Conservation (phyloP, 2,113 vertebrate genomes). For the Ceratotherium simum region DNA sequence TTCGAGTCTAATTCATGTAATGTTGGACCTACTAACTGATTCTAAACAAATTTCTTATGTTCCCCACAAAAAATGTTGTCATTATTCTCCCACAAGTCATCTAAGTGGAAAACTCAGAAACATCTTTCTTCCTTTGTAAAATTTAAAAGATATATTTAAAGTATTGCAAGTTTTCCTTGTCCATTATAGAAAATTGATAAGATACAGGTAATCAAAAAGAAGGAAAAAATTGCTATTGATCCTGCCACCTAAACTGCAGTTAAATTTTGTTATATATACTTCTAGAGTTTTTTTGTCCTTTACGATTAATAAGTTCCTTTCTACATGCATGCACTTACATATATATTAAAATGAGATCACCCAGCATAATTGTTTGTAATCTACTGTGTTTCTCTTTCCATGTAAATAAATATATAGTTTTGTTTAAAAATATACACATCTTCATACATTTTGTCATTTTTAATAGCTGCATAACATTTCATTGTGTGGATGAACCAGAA, state of each 20-base stretch:
- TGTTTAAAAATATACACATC: not conserved
- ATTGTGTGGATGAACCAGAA: not conserved
- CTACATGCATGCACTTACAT: not conserved
- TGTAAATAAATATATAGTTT: not conserved
- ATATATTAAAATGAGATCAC: not conserved
- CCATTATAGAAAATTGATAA: not conserved
- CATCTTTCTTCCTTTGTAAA: not conserved
- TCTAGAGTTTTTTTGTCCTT: not conserved
- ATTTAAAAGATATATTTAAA: not conserved
- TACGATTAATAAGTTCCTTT: not conserved
- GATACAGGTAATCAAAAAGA: not conserved
- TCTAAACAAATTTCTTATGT: not conserved
- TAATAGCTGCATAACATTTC: not conserved
- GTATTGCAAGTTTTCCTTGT: not conserved
- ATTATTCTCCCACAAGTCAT: not conserved
- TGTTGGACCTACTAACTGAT: not conserved
- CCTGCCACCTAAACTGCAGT: not conserved
- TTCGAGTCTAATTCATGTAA: not conserved
- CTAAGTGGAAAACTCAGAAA: not conserved
- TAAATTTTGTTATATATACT: not conserved
- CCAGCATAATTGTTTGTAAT: not conserved
- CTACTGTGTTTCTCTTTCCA: not conserved
- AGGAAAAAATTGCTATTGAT: not conserved
- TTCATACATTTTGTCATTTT: not conserved
- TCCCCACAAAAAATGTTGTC: not conserved